Conservation (phyloP, 2,888 invertebrate species). For the Strigamia crassipes region DNA sequence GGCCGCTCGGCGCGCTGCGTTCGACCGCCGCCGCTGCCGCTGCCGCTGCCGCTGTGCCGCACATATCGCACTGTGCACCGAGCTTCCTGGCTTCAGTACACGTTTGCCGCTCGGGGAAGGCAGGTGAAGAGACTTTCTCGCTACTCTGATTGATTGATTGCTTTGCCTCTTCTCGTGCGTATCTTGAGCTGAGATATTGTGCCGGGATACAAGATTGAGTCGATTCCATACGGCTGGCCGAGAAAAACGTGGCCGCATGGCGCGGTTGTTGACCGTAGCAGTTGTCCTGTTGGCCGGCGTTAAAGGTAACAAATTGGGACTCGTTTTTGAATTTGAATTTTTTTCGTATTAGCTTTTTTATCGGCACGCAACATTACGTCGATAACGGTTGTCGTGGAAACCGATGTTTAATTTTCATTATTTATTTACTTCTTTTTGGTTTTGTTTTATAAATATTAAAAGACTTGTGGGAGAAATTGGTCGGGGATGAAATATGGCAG, state of each 20-base stretch:
- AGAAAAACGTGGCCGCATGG: background rate
- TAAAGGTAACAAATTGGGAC: background rate
- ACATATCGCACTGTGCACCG: background rate
- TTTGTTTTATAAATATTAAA: background rate
- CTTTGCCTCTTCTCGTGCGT: background rate
- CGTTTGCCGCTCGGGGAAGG: constrained; percentile 6
- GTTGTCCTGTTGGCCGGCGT: background rate
- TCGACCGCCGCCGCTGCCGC: background rate
- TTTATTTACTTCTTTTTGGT: background rate
- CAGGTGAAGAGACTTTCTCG: background rate
- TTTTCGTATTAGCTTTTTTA: background rate
- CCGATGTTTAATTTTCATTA: background rate
- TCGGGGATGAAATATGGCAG: background rate
- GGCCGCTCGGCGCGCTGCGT: background rate
- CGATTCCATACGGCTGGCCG: background rate
- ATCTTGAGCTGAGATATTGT: background rate
- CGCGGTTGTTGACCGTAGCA: background rate
- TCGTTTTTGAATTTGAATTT: background rate
- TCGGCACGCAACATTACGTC: background rate
- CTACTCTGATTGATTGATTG: background rate
- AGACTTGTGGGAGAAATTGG: background rate
- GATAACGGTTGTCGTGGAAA: background rate
- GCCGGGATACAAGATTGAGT: constrained; percentile 8
- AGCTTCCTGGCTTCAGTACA: background rate
- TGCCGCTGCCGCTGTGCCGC: background rate